Percentiles rank a stretch among this genome's conserved stretches.
Conservation (phyloP, 2,113 vertebrate genomes). For the Cryptotis parvus region DNA sequence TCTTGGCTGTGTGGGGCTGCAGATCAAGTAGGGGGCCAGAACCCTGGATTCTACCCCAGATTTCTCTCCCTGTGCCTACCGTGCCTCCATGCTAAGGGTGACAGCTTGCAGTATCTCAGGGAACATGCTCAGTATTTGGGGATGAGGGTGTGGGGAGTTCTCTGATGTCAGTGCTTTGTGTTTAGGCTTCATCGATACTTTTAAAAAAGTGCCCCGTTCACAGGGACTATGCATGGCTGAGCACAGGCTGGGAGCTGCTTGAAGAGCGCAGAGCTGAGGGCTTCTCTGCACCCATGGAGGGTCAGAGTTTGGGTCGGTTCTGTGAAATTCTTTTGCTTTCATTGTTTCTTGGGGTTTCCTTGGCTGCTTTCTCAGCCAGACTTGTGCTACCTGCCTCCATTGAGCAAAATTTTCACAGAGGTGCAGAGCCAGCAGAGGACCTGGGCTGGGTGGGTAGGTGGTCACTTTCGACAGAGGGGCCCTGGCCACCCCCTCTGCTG, state of each 20-base stretch:
- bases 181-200: neutral
- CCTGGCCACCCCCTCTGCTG: too few species aligned
- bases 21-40: too few species aligned
- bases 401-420: neutral
- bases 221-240: neutral
- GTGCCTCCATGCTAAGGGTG: too few species aligned
- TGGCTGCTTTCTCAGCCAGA: neutral
- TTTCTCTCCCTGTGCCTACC: too few species aligned
- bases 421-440: neutral
- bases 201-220: neutral
- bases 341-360: neutral
- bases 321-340: neutral
- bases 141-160: neutral
- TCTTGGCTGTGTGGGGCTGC: too few species aligned
- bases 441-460: neutral
- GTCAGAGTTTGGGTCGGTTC: neutral
- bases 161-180: neutral
- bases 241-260: fast-evolving
- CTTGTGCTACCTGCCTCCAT: neutral
- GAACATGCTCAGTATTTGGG: neutral
- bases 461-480: too few species aligned
- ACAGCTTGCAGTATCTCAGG: neutral
- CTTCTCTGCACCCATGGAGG: neutral
- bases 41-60: too few species aligned
- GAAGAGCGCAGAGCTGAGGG: fast-evolving